These are phyloP conservation scores for Acleris sparsana DNA, from an alignment of 2,888 invertebrate species.

Conservation along the genomic window DNA sequence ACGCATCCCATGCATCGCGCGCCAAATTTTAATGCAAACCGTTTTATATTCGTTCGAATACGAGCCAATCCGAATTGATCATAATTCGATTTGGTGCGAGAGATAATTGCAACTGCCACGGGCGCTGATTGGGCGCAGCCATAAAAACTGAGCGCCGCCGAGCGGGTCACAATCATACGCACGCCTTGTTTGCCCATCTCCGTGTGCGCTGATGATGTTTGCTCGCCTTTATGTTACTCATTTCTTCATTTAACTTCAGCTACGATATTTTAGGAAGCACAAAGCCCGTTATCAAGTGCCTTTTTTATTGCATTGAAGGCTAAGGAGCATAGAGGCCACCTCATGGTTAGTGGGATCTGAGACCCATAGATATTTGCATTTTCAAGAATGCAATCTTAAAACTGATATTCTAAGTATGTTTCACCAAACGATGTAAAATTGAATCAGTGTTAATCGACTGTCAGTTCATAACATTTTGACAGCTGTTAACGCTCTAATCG, in stretches of 20 bases:
- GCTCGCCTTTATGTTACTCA: slow-evolving; percentile 62
- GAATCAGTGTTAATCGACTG: too few species aligned
- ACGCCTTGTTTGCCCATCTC: slow-evolving; percentile 70
- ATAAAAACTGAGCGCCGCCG: slow-evolving; percentile 64
- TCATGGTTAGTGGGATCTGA: too few species aligned
- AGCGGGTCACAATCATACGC: slow-evolving; percentile 71
- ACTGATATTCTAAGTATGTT: too few species aligned
- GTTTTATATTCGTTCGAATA: slow-evolving; percentile 83
- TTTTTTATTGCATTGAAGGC: too few species aligned
- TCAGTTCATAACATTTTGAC: too few species aligned
- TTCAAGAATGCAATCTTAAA: too few species aligned
- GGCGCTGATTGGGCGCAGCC: slow-evolving; percentile 77
- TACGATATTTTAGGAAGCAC: slow-evolving; percentile 2
- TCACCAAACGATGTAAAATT: too few species aligned
- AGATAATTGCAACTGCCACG: slow-evolving; percentile 84
- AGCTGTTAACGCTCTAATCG: too few species aligned
- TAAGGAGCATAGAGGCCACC: too few species aligned
- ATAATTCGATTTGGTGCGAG: slow-evolving; percentile 81
- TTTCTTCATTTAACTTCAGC: slow-evolving; percentile 40
- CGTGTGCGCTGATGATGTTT: slow-evolving; percentile 75
- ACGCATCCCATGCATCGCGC: slow-evolving; percentile 79
- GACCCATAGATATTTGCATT: too few species aligned
- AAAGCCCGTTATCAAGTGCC: neutral
- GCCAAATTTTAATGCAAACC: slow-evolving; percentile 83
- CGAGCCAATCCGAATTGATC: slow-evolving; percentile 84